These are phyloP conservation scores for Phengaris arion DNA, from an alignment of 2,888 invertebrate genomes.

Conservation along the genomic window DNA sequence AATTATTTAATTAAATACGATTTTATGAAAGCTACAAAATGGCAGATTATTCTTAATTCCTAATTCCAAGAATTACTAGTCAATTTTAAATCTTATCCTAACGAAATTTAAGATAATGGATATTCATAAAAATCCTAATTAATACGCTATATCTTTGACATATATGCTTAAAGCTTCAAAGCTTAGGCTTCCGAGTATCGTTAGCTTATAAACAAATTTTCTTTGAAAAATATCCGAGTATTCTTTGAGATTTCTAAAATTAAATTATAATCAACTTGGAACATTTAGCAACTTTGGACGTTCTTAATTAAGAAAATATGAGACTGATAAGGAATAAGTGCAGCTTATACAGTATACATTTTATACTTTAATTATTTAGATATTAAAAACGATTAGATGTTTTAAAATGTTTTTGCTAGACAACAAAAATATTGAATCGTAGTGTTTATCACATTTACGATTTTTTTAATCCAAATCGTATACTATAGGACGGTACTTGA, in stretches of 20 bases:
- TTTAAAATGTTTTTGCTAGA: no score
- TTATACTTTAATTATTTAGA: no score
- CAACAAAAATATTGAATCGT: no score
- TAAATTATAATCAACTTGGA: conserved; percentile 12
- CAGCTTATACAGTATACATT: background rate
- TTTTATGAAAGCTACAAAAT: no score
- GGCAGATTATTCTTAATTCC: no score
- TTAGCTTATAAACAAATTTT: conserved; percentile 18
- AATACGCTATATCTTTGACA: conserved; percentile 59
- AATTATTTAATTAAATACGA: no score
- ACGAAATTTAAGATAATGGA: background rate
- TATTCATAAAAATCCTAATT: background rate
- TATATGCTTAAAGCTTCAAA: conserved; percentile 69
- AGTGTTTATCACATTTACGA: no score
- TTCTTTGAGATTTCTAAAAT: background rate
- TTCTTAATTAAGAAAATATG: conserved; percentile 13
- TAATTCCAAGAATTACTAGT: background rate
- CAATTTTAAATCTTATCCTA: background rate
- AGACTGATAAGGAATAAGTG: background rate
- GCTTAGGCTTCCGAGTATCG: conserved; percentile 55
- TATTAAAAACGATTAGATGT: no score
- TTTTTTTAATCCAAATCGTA: background rate
- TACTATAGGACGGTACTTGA: background rate
- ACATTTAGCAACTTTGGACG: background rate
- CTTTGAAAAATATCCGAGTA: conserved; percentile 7